phyloP scores from a whole-genome alignment of 2,888 invertebrate species.

The Pasiphila rectangulata region DNA sequence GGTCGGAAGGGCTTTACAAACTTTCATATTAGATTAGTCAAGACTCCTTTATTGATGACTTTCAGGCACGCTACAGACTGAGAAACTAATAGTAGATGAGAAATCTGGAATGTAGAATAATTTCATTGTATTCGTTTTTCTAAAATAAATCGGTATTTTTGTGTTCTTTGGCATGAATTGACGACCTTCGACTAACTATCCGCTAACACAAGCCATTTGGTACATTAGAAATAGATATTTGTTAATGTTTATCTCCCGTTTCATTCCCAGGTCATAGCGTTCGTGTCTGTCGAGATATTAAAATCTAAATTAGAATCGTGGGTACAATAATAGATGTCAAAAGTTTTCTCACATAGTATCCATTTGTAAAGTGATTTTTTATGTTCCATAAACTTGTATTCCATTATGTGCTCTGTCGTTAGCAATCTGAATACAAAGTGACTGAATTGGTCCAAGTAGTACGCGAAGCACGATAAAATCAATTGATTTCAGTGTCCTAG shows the following conservation, averaged over 20 bases:
- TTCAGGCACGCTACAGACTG: constrained; percentile 11
- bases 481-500: constrained; percentile 42
- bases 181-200: constrained; percentile 48
- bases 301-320: constrained; percentile 9
- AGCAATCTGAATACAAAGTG: constrained; percentile 52
- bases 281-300: constrained; percentile 6
- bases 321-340: not conserved
- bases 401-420: constrained; percentile 42
- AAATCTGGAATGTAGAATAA: constrained; percentile 5
- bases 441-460: constrained; percentile 46
- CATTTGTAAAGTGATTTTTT: constrained; percentile 9
- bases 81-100: not conserved
- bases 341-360: not conserved
- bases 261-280: constrained; percentile 25
- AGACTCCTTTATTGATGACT: constrained; percentile 13
- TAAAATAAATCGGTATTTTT: constrained; percentile 26
- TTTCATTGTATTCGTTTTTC: constrained; percentile 11
- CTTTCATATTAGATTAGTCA: constrained; percentile 14
- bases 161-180: constrained; percentile 40
- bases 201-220: constrained; percentile 47
- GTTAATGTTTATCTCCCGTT: constrained; percentile 42
- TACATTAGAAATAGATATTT: constrained; percentile 36
- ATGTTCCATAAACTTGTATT: constrained; percentile 42
- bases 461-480: constrained; percentile 43
- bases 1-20: constrained; percentile 8